Base-by-base conservation (phyloP, 2,888 invertebrate species). In the Hirtodrosophila histrioides region DNA sequence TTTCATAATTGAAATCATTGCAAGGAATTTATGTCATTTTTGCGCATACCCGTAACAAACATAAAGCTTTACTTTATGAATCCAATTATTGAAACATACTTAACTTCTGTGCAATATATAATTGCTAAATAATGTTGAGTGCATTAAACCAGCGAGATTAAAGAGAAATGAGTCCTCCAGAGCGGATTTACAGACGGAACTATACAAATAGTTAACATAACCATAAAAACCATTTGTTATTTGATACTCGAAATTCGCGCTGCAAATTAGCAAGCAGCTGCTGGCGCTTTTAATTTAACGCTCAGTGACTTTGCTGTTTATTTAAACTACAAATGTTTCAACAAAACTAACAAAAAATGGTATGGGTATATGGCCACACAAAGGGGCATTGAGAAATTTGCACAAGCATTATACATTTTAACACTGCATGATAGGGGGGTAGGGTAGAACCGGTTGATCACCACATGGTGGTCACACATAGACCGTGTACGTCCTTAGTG, bases 1-100 rank as follows among this genome's bases (percentile, higher is more conserved):
- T 84, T 64, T 74, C 76, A 78, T 86, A 81, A 81, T 86, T 84
- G 78, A 81, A 84, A 86, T 81, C 64, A 49, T 61, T 68, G 57
- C 35, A 29, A 43, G 45, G 44, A 84, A 80, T 62, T 80, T 80
- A 67, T 69, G 60, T 45, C 41, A 62, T 50, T 53, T 73, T 53
- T 72, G 23, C 23, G 40, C 29, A 29, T 8, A 35, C 3, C 17
- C 39, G 11, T 57, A 23, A 44, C 24, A 12, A 9, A 29, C 46
- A 54, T 54, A 31, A 9, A 31, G 9, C 7, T 31, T 3, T 3
- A 2, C 6, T 31, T 27, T 27, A 5, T 27, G 5, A 33, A 7
- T 6, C 2, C 37, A 24, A 6, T 11, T 27, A 33, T 46, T 7
- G 7, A 17, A 45, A 39, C 7, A n/a, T 39, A 37, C 57, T 37